Evolutionary conservation across 2,113 vertebrate genomes (phyloP).

Genomic region (Petrocephalus zakoni): DNA sequence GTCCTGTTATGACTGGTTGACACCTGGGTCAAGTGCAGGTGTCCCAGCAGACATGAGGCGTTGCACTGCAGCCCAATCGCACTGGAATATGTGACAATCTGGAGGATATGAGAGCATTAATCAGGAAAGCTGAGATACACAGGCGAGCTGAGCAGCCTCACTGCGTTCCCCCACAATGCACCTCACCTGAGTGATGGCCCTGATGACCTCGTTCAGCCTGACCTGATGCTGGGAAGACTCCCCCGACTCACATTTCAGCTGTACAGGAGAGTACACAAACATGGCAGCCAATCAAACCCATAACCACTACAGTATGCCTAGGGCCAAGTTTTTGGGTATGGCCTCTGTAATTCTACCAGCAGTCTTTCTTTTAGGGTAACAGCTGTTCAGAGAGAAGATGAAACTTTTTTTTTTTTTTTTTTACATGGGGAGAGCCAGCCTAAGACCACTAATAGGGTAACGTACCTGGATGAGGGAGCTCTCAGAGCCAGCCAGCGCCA

Average conservation of each 20-base stretch:
- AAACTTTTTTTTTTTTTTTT: no score
- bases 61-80: conserved; percentile 89
- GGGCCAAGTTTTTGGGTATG: background rate
- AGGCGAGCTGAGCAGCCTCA: background rate
- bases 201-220: conserved; percentile 83
- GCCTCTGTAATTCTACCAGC: background rate
- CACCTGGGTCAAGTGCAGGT: conserved; percentile 77
- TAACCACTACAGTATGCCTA: background rate
- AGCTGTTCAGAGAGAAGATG: no score
- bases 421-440: background rate
- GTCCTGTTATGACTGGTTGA: conserved; percentile 74
- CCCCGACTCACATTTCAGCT: conserved; percentile 76
- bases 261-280: conserved; percentile 7
- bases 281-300: background rate
- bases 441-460: background rate
- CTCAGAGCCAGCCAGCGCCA: conserved; percentile 86
- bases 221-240: conserved; percentile 77
- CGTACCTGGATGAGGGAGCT: conserved; percentile 73
- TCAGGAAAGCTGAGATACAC: background rate
- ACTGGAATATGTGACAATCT: conserved; percentile 81
- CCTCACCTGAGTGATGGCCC: conserved; percentile 77
- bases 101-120: background rate
- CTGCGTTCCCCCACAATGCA: background rate
- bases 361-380: no score
- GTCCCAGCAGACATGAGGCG: conserved; percentile 77